Conservation (phyloP, 2,113 vertebrate species). For the Chaetura pelagica region DNA sequence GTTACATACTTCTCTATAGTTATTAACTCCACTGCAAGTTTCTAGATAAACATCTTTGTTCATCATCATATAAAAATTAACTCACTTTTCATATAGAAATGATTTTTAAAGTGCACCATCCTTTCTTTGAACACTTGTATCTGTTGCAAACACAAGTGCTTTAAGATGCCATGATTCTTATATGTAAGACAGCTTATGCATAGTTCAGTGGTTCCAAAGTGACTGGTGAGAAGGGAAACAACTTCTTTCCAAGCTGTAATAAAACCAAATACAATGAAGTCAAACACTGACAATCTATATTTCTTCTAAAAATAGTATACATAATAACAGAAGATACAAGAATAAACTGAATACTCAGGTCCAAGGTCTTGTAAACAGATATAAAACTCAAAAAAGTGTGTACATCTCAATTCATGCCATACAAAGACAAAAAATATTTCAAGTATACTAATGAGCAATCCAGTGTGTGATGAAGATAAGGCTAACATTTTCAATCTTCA, state of each 20-base stretch:
- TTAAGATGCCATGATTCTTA: neutral
- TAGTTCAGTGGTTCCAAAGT: neutral
- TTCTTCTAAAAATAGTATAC: conserved; percentile 20
- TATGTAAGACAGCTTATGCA: neutral
- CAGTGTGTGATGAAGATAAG: conserved; percentile 43
- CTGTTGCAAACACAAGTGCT: neutral
- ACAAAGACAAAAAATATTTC: conserved; percentile 21
- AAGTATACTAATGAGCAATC: conserved; percentile 42
- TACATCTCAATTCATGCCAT: conserved; percentile 37
- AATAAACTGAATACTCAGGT: conserved; percentile 20
- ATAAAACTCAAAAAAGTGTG: neutral
- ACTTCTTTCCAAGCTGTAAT: conserved; percentile 1
- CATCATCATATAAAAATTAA: neutral
- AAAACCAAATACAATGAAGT: conserved; percentile 30
- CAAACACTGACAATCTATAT: conserved; percentile 7
- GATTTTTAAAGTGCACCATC: neutral
- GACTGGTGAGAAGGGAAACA: neutral
- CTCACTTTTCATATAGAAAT: neutral
- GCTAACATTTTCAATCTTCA: conserved; percentile 27
- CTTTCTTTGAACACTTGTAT: neutral
- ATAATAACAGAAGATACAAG: conserved; percentile 13
- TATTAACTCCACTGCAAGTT: neutral
- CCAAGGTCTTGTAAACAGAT: neutral
- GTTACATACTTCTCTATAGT: neutral
- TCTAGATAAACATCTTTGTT: neutral